Percentiles rank a stretch among this genome's conserved stretches.
Conservation (phyloP, 2,113 vertebrate species). For the Spea multiplicata region DNA sequence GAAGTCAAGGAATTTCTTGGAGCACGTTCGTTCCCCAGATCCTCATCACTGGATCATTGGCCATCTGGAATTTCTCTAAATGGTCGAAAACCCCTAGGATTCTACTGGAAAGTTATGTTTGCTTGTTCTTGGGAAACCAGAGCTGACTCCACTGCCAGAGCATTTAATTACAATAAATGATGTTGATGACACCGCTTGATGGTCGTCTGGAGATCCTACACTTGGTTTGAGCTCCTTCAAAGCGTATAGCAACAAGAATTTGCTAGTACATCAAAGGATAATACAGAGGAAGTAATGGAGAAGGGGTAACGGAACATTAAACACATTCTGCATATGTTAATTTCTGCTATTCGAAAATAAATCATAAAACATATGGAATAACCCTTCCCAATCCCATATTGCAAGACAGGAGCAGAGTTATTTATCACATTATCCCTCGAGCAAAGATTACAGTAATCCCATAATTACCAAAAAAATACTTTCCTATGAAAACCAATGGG, state of each 20-base stretch:
- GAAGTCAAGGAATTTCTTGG: slow-evolving; percentile 18
- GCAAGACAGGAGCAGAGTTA: no score
- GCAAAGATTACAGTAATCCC: no score
- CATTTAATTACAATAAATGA: slow-evolving; percentile 45
- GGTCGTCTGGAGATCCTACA: slow-evolving; percentile 22
- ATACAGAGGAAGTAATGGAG: no score
- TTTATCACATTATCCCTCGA: no score
- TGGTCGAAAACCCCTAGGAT: slow-evolving; percentile 28
- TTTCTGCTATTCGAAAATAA: no score
- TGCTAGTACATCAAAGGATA: no score
- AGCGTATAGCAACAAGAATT: not conserved
- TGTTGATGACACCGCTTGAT: slow-evolving; percentile 28
- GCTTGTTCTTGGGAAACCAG: slow-evolving; percentile 12
- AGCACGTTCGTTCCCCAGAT: slow-evolving; percentile 15
- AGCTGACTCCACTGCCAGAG: slow-evolving; percentile 20
- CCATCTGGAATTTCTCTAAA: slow-evolving; percentile 19
- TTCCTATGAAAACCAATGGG: no score
- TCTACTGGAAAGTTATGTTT: slow-evolving; percentile 3
- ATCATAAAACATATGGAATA: no score
- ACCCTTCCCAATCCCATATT: no score
- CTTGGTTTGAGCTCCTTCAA: not conserved
- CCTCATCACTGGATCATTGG: slow-evolving; percentile 24
- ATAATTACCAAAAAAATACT: no score
- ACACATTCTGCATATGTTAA: no score
- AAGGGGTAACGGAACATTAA: no score